Evolutionary conservation across 1,140 invertebrate species (phyloP), one percentile per base, ranked within the genome.

Genomic region (Tribolium castaneum): DNA sequence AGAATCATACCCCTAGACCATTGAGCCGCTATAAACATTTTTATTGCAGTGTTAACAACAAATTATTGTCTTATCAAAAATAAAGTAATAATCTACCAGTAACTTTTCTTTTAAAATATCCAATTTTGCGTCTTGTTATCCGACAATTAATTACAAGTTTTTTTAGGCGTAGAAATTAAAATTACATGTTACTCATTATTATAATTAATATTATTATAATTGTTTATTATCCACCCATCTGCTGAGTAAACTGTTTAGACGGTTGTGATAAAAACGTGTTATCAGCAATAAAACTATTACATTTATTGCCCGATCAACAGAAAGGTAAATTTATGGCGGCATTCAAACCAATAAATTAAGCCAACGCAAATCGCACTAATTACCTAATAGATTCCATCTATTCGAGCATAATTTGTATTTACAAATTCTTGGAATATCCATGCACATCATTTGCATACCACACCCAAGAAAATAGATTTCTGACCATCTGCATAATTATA

Each of bases 1-100:
- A 73, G 71, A 73, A 73, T 73, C 71, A 73, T 73, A 73, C 71
- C 71, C 71, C 71, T 73, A 73, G 71, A 73, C 71, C 71, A 75
- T 59, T 75, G 72, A 75, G 72, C 72, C 72, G 71, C 14, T 66
- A 35, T 66, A 34, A 66, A 66, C 30, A 66, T 35, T 45, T 30
- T 14, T n/a, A 25, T 30, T 25, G 54, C 10, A 10, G 9, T 59
- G 4, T 45, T 45, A 7, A 45, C 5, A 45, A n/a, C 39, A 45
- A 9, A 10, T 45, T 45, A 45, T 45, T 30, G 25, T 5, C 4
- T 30, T 30, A 30, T 30, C 6, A 30, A 30, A 30, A 4, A 30
- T 10, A 50, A 50, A n/a, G n/a, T n/a, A n/a, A 50, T 14, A 50
- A 50, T 50, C 13, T 10, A 50, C 13, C 49, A 7, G 3, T 50